Conservation (phyloP, 2,113 vertebrate genomes). For the Todiramphus saurophagus region DNA sequence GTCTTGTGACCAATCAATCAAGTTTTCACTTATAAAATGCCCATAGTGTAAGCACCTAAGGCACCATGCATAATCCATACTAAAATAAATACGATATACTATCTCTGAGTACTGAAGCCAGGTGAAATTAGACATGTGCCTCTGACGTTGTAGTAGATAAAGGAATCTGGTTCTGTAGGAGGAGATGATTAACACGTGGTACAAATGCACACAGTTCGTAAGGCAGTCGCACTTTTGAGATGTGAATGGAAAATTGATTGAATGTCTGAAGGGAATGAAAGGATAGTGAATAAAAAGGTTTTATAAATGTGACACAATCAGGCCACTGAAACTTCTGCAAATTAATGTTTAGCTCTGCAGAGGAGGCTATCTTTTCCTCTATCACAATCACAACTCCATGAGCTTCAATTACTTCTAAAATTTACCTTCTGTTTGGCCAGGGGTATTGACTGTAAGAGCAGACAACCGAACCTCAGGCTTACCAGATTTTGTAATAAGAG, state of each 20-base stretch:
- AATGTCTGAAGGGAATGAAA: conserved; percentile 4
- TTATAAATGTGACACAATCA: not conserved
- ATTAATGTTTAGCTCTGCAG: not conserved
- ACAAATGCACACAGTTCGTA: not conserved
- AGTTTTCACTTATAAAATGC: conserved; percentile 44
- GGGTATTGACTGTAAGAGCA: not conserved
- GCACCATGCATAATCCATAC: conserved; percentile 24
- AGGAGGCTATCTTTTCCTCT: not conserved
- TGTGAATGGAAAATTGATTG: conserved; percentile 24
- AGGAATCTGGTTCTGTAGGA: not conserved
- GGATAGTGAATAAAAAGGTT: not conserved
- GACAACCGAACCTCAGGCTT: not conserved
- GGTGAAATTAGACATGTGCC: conserved; percentile 44
- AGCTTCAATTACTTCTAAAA: not conserved
- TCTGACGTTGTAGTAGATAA: conserved; percentile 32
- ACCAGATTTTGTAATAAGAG: not conserved
- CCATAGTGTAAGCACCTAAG: conserved; percentile 17
- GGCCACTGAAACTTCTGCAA: not conserved
- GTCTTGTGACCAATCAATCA: conserved; percentile 68
- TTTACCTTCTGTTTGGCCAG: not conserved
- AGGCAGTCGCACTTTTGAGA: not conserved
- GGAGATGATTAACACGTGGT: not conserved
- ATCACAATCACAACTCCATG: not conserved
- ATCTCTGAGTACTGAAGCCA: conserved; percentile 13
- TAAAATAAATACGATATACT: conserved; percentile 22